Evolutionary conservation across 2,113 vertebrate species (phyloP).

Genomic region (Neopipo cinnamomea): DNA sequence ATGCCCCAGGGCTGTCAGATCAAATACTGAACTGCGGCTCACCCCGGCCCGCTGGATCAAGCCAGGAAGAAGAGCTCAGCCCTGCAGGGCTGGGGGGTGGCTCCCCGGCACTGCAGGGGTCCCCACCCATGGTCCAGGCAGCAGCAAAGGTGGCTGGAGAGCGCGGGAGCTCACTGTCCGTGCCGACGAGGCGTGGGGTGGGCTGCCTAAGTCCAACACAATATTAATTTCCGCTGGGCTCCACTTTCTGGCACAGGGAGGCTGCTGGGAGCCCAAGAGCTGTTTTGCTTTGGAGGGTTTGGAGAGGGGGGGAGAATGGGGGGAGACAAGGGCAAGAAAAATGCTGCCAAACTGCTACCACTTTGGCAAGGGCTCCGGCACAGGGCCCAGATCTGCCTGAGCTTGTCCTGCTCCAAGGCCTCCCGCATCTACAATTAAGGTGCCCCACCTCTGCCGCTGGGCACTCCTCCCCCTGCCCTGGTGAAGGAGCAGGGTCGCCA

Average conservation of each 20-base stretch:
- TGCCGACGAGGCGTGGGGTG: background rate
- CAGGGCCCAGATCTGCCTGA: conserved; percentile 59
- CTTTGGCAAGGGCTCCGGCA: conserved; percentile 44
- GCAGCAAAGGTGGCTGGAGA: background rate
- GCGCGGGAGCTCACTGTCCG: rapidly evolving
- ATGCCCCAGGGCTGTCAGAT: conserved; percentile 31
- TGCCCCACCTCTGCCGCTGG: conserved; percentile 40
- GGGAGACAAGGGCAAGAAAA: conserved; percentile 61
- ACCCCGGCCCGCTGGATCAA: conserved; percentile 39
- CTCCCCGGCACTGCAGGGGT: background rate
- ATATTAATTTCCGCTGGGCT: conserved; percentile 63
- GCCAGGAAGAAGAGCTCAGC: background rate
- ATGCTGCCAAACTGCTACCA: conserved; percentile 70
- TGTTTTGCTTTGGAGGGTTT: conserved; percentile 44
- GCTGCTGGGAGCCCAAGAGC: conserved; percentile 8
- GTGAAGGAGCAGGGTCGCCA: conserved; percentile 24
- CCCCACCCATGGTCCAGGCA: background rate
- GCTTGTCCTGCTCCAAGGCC: conserved; percentile 62
- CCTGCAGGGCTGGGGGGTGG: background rate
- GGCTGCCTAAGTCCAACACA: background rate
- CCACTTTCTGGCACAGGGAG: background rate
- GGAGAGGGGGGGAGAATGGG: background rate
- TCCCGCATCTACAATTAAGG: conserved; percentile 59
- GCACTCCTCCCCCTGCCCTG: conserved; percentile 60
- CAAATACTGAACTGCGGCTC: conserved; percentile 66